phyloP scores from a whole-genome alignment of 2,797 vertebrate species.

The Phrynocephalus forsythii region DNA sequence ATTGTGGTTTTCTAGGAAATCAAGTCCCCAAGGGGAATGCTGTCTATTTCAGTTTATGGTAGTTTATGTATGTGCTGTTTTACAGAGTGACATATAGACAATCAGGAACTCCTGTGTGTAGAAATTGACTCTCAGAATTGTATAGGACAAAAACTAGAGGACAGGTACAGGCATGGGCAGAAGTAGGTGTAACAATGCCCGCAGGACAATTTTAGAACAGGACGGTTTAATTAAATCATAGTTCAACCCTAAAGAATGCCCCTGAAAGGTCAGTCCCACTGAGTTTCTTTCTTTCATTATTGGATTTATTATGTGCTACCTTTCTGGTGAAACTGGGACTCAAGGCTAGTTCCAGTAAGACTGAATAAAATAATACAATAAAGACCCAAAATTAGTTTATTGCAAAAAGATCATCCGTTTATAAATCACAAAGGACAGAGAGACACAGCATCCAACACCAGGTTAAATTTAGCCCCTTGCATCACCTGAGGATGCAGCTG shows the following conservation, averaged over 20 bases:
- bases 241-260: background rate
- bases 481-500: too few relatives aligned
- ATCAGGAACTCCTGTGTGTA: background rate
- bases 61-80: background rate
- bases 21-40: background rate
- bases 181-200: background rate
- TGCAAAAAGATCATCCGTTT: background rate
- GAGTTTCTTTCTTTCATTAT: background rate
- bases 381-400: background rate
- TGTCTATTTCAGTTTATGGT: background rate
- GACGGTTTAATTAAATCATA: background rate
- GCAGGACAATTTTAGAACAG: background rate
- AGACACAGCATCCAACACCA: too few relatives aligned
- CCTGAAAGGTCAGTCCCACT: background rate
- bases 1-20: background rate
- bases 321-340: background rate
- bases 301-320: background rate
- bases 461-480: too few relatives aligned
- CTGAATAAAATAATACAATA: background rate
- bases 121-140: background rate
- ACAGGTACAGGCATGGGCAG: background rate
- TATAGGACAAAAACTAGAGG: background rate
- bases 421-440: too few relatives aligned
- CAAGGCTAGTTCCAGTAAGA: background rate
- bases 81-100: background rate